These are phyloP conservation scores for Mastomys coucha DNA, from an alignment of 2,113 vertebrate species.

Conservation along the genomic window DNA sequence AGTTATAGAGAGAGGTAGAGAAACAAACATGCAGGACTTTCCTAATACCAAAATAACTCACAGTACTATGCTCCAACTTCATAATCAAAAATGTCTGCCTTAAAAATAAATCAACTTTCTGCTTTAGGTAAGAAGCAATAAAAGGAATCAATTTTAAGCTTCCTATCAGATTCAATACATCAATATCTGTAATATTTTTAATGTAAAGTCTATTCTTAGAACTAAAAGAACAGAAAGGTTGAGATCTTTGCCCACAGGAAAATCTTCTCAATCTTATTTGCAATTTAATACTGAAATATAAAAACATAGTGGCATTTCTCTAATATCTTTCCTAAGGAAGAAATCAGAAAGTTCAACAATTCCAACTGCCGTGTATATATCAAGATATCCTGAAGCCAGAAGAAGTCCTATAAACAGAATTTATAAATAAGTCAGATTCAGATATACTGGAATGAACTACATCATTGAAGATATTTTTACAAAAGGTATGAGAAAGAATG, in stretches of 20 bases:
- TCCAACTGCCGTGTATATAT: slow-evolving; percentile 28
- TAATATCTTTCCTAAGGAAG: slow-evolving; percentile 11
- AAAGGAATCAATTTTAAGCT: slow-evolving; percentile 44
- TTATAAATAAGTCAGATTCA: slow-evolving; percentile 33
- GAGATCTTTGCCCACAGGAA: slow-evolving; percentile 6
- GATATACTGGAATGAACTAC: slow-evolving; percentile 24
- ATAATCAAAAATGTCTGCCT: slow-evolving; percentile 38
- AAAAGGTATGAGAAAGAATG: slow-evolving; percentile 24
- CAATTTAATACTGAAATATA: slow-evolving; percentile 15
- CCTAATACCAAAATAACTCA: slow-evolving; percentile 53
- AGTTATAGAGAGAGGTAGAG: not conserved
- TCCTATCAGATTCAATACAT: slow-evolving; percentile 35
- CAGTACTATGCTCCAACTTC: slow-evolving; percentile 41
- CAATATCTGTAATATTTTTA: slow-evolving; percentile 22
- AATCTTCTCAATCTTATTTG: slow-evolving; percentile 11
- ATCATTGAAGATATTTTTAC: slow-evolving; percentile 22
- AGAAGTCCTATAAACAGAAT: not conserved
- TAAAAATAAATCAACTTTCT: slow-evolving; percentile 50
- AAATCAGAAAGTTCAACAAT: not conserved
- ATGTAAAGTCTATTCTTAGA: slow-evolving; percentile 40
- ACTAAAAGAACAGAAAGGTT: not conserved
- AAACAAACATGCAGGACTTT: not conserved
- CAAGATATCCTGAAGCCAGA: slow-evolving; percentile 3
- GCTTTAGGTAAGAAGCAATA: slow-evolving; percentile 22
- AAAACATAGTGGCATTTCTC: slow-evolving; percentile 31